Conservation (phyloP, 1,140 invertebrate genomes). For the Ceratitis capitata region DNA sequence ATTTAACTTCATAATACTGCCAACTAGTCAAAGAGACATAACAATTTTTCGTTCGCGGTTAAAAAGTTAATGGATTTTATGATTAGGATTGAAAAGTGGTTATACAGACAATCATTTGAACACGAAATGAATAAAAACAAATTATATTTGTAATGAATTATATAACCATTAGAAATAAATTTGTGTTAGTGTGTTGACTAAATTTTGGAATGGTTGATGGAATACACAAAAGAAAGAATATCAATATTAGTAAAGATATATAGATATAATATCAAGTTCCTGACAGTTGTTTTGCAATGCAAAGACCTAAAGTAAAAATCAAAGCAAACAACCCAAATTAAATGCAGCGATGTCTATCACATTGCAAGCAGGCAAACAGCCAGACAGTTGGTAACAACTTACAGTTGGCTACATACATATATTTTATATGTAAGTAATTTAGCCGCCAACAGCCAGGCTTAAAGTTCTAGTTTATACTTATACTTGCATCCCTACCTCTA, state of each 20-base stretch:
- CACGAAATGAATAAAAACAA: too few relatives aligned
- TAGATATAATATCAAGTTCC: neutral
- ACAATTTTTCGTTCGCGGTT: neutral
- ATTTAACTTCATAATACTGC: too few relatives aligned
- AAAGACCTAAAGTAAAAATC: neutral
- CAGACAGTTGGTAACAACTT: neutral
- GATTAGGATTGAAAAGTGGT: neutral
- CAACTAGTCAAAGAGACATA: too few relatives aligned
- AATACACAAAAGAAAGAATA: too few relatives aligned
- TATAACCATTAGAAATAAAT: too few relatives aligned
- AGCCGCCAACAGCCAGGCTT: neutral
- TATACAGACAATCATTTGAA: too few relatives aligned
- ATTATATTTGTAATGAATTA: too few relatives aligned
- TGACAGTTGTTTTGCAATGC: neutral
- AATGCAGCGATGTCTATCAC: neutral
- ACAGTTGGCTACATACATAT: too few relatives aligned
- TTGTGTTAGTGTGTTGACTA: too few relatives aligned
- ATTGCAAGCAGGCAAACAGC: neutral
- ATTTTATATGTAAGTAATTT: too few relatives aligned
- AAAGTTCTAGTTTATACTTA: neutral
- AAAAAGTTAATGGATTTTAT: neutral
- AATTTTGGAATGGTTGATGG: too few relatives aligned
- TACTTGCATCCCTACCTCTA: neutral
- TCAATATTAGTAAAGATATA: too few relatives aligned
- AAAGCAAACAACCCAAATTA: neutral